phyloP scores from a whole-genome alignment of 2,797 vertebrate genomes.

The Urosaurus nigricauda region DNA sequence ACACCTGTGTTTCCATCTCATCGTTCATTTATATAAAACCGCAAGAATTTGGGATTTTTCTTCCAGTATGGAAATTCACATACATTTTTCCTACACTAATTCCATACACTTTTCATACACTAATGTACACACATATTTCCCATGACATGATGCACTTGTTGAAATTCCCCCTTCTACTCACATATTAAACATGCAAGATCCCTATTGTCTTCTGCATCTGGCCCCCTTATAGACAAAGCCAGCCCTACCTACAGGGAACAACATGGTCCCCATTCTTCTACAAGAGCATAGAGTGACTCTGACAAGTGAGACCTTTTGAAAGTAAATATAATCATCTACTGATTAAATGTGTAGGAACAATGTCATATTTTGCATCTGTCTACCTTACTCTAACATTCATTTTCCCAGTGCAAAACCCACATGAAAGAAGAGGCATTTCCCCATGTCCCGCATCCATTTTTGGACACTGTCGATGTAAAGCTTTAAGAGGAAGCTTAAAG shows the following conservation, averaged over 20 bases:
- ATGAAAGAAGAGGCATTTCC: background rate
- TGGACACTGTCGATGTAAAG: fast-evolving
- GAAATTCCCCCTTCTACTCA: background rate
- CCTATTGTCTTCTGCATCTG: background rate
- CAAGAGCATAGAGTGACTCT: too few species aligned
- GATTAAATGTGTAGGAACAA: background rate
- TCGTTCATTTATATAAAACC: too few species aligned
- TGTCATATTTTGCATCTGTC: background rate
- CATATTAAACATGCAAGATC: background rate
- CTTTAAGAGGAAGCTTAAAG: background rate
- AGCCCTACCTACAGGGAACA: background rate
- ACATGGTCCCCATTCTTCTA: too few species aligned
- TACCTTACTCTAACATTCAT: background rate
- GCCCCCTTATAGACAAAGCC: background rate
- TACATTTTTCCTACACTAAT: too few species aligned
- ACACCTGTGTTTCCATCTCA: too few species aligned
- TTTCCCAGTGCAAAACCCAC: background rate
- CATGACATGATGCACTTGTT: too few species aligned
- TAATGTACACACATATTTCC: too few species aligned
- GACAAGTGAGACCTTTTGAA: too few species aligned
- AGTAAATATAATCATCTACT: too few species aligned
- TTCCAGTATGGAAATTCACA: too few species aligned
- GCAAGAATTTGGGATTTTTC: too few species aligned
- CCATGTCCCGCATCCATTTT: fast-evolving
- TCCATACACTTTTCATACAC: too few species aligned